Percentiles rank a stretch among this genome's conserved stretches.
Evolutionary conservation across 2,113 vertebrate species (phyloP).

Genomic region (Smithornis capensis): DNA sequence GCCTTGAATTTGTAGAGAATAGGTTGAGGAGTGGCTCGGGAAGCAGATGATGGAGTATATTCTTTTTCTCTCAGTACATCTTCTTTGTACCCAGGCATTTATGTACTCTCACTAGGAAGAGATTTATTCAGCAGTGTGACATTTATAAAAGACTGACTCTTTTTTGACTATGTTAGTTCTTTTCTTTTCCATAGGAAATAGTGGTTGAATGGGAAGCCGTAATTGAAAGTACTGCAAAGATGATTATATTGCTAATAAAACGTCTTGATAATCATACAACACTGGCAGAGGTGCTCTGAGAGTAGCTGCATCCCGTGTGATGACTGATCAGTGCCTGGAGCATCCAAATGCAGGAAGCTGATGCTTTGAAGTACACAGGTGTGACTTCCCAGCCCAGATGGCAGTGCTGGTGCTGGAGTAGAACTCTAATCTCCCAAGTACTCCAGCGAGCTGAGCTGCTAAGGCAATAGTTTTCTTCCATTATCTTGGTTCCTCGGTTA

Average conservation of each 20-base stretch:
- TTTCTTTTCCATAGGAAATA: neutral
- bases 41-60: neutral
- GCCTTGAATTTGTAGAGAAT: neutral
- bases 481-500: neutral
- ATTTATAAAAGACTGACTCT: neutral
- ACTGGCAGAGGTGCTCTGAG: neutral
- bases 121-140: slow-evolving; percentile 26
- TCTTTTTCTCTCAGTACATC: neutral
- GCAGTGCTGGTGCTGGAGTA: neutral
- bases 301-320: neutral
- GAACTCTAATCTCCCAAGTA: neutral
- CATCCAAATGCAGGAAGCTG: neutral
- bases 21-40: neutral
- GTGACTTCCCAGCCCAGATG: neutral
- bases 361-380: neutral
- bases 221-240: neutral
- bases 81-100: slow-evolving; percentile 1
- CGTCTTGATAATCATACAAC: neutral
- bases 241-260: neutral
- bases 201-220: neutral
- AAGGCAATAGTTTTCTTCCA: neutral
- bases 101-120: neutral
- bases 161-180: neutral
- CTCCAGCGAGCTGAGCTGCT: neutral
- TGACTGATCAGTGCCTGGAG: neutral